These are phyloP conservation scores for Neogale vison DNA, from an alignment of 2,113 vertebrate genomes.

Conservation along the genomic window DNA sequence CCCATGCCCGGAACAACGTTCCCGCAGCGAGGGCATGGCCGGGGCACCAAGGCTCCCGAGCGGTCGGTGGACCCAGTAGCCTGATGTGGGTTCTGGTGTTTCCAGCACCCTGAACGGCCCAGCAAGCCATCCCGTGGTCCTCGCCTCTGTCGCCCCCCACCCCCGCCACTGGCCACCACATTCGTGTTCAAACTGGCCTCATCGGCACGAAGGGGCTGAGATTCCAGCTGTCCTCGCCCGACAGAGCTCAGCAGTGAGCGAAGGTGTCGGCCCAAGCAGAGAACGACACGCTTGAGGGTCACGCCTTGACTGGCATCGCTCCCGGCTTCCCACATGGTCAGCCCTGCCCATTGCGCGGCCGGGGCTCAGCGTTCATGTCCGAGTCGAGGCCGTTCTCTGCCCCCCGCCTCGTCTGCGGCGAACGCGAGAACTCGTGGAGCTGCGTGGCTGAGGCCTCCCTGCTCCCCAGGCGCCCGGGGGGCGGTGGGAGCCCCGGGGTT, in stretches of 20 bases:
- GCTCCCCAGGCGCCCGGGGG: fast-evolving
- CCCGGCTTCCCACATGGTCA: fast-evolving
- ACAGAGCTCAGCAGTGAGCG: fast-evolving
- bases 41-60: too few species aligned
- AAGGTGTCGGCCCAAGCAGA: fast-evolving
- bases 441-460: fast-evolving
- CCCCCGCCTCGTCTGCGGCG: fast-evolving
- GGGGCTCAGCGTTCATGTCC: fast-evolving
- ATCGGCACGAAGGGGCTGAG: fast-evolving
- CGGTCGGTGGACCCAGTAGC: neutral
- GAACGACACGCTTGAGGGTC: neutral
- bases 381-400: fast-evolving
- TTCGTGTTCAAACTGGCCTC: too few species aligned
- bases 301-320: fast-evolving
- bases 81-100: neutral
- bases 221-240: fast-evolving
- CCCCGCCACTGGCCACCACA: fast-evolving
- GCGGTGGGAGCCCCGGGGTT: fast-evolving
- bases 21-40: neutral
- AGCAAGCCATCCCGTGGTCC: neutral
- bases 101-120: neutral
- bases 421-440: fast-evolving
- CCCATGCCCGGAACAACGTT: neutral
- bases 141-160: neutral
- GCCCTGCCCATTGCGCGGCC: fast-evolving